Base-by-base conservation (phyloP, 2,113 vertebrate species). In the Xiphophorus maculatus region DNA sequence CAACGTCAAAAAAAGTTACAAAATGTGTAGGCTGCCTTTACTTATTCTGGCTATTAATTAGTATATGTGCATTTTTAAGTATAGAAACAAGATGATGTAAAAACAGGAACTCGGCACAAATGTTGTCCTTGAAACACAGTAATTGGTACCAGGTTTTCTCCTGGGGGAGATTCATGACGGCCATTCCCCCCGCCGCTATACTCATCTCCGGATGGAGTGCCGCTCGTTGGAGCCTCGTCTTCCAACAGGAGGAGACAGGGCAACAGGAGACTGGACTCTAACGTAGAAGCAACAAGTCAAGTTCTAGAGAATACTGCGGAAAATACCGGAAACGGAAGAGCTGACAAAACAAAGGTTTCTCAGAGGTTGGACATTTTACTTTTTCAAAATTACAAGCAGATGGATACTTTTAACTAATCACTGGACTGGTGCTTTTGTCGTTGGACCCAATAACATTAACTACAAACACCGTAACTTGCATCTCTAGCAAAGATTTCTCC, bases 101-200 rank as follows among this genome's bases (percentile, higher is more conserved):
- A 58, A 25, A 58, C 3, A 58, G 22, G 25, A 58, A 58, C 22
- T 58, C 17, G 1, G 22, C 28, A 35, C 19, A 4, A 17, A 71
- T 63, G 62, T 22, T 11, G 14, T 22, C 29, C 19, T 58, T 9
- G 8, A 58, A n/a, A 58, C 51, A 58, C 51, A 70, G 22, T 92
- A 93, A 94, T 94, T 86, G 78, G 81, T 71, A 83, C 84, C 93
- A 94, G 89, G 87, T 90, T 93, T 92, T 84, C 73, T 87, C 86
- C 88, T 75, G 62, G 77, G 86, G 86, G 88, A 37, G 2, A 37
- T 37, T 37, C 83, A 64, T 35, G 80, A 77, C 86, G 67, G 77
- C 85, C 87, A 89, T 84, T 87, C 86, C 65, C 71, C 71, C 80
- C 84, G 17, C 81, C 67, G 63, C 87, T 89, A 90, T 91, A 91